These are phyloP conservation scores for Falco punctatus DNA, from an alignment of 2,113 vertebrate species.

Conservation along the genomic window DNA sequence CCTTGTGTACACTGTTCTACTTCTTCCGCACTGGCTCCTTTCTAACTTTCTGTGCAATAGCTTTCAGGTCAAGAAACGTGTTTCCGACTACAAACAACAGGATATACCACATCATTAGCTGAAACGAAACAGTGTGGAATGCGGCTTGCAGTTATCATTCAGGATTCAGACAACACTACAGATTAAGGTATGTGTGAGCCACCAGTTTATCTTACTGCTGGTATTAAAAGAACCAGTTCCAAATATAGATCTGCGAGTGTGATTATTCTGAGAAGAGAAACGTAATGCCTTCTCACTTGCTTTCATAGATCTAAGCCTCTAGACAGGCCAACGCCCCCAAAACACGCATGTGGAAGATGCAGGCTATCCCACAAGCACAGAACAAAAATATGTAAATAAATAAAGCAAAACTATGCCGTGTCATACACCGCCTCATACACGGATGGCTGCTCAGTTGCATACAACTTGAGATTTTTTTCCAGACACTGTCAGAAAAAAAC, in stretches of 20 bases:
- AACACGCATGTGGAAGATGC: neutral
- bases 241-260: conserved; percentile 27
- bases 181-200: conserved; percentile 25
- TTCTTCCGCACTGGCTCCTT: neutral
- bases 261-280: conserved; percentile 56
- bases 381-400: conserved; percentile 57
- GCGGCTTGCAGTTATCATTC: neutral
- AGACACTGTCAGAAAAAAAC: neutral
- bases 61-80: neutral
- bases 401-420: neutral
- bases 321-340: conserved; percentile 37
- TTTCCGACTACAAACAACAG: conserved; percentile 1
- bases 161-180: conserved; percentile 13
- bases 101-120: neutral
- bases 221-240: conserved; percentile 41
- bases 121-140: neutral
- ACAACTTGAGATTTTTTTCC: neutral
- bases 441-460: neutral
- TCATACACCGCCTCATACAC: neutral
- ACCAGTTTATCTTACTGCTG: conserved; percentile 19
- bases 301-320: conserved; percentile 28
- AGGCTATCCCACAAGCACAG: conserved; percentile 14
- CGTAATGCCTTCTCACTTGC: conserved; percentile 31
- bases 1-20: neutral
- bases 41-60: neutral